Evolutionary conservation across 2,113 vertebrate species (phyloP).

Genomic region (Callopanchax toddi): DNA sequence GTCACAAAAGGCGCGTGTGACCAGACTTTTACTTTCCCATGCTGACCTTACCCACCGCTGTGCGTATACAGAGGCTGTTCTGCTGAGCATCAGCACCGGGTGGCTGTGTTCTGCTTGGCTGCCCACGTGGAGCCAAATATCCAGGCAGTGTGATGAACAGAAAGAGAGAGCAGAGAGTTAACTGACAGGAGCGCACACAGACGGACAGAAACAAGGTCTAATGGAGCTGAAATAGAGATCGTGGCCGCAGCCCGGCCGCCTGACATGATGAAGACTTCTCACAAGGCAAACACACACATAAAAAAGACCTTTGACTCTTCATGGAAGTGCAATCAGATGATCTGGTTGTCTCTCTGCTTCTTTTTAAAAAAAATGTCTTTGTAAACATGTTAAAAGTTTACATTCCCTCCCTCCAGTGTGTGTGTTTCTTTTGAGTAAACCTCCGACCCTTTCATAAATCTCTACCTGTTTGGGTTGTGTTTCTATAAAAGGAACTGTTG

Average conservation of each 20-base stretch:
- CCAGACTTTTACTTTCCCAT: conserved; percentile 5
- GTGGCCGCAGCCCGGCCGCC: conserved; percentile 9
- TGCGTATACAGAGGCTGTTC: conserved; percentile 35
- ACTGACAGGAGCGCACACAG: conserved; percentile 20
- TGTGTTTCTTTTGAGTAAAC: neutral
- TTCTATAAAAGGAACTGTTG: conserved; percentile 5
- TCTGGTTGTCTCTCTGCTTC: neutral
- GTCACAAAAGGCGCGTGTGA: conserved; percentile 17
- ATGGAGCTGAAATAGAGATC: conserved; percentile 26
- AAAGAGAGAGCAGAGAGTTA: conserved; percentile 35
- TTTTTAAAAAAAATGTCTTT: neutral
- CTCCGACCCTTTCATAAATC: neutral
- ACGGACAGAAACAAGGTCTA: conserved; percentile 28
- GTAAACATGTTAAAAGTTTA: neutral
- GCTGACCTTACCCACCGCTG: conserved; percentile 3
- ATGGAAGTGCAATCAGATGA: conserved; percentile 2
- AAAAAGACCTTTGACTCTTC: neutral
- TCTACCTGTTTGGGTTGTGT: neutral
- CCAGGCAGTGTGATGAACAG: conserved; percentile 43
- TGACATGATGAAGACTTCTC: conserved; percentile 35
- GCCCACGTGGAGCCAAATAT: conserved; percentile 47
- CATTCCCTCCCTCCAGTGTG: neutral
- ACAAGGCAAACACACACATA: conserved; percentile 19
- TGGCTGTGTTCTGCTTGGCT: conserved; percentile 62
- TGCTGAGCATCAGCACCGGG: conserved; percentile 10